Evolutionary conservation across 2,113 vertebrate species (phyloP), one percentile per base, ranked within the genome.

Genomic region (Atrichornis clamosus): DNA sequence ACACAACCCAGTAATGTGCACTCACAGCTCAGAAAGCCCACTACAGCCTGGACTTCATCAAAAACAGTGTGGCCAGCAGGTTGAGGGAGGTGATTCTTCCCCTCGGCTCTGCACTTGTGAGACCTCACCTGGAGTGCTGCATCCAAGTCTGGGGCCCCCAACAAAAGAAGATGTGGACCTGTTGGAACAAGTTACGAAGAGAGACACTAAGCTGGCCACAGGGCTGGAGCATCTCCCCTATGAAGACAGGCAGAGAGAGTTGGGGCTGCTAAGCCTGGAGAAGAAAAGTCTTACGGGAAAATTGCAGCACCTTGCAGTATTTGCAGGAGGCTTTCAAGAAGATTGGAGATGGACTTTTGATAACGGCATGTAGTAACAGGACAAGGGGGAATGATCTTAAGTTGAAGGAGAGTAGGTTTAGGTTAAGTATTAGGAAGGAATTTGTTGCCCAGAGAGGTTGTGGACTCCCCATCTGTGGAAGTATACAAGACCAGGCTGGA

Each of bases 131-230:
- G 30, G n/a, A 47, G 11, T 26, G 5, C 30, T 47, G 6, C 11
- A 47, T 17, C 18, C 0, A 6, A 32, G 39, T 13, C 21, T 37
- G 12, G 18, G 28, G 10, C 1, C 1, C 4, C 14, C 47, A 76
- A 13, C 4, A 41, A 30, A 55, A 35, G 30, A 68, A 41, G 30
- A 62, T 21, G 3, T 13, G 26, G 21, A 47, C 17, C n/a, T 55
- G 14, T 32, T 55, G 24, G 16, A 47, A 47, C 3, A 53, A 47
- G 20, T 30, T 47, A 12, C 19, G 14, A 41, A 39, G 21, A 73
- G 26, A 35, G 17, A 30, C 7, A 21, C 10, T 18, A 39, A 53
- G 5, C 2, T 58, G 37, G 46, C 4, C 11, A 23, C 33, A 52
- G 13, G 11, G 6, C 23, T 65, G 39, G 17, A 79, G 8, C 6